phyloP scores from a whole-genome alignment of 2,888 invertebrate genomes.

The Agrochola litura region DNA sequence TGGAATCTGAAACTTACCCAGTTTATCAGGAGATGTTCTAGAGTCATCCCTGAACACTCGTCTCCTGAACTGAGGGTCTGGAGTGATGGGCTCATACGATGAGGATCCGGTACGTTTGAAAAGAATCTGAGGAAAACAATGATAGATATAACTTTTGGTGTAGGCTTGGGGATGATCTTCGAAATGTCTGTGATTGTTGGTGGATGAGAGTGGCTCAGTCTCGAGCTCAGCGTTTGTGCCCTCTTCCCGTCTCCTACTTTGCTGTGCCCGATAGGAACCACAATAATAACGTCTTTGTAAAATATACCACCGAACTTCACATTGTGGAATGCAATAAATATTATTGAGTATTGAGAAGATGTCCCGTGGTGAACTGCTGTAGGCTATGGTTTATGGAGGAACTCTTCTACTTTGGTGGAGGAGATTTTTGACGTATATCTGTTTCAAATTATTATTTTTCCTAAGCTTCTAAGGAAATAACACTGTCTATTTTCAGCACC shows the following conservation, averaged over 20 bases:
- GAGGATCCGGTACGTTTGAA: conserved; percentile 83
- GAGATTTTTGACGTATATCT: not conserved
- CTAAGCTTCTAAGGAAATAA: not conserved
- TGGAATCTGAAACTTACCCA: conserved; percentile 79
- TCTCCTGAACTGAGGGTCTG: conserved; percentile 92
- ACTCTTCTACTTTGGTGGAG: not conserved
- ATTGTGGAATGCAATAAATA: not conserved
- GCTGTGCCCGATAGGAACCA: not conserved
- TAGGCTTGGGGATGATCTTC: not conserved
- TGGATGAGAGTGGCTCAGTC: not conserved
- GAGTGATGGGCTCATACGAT: conserved; percentile 89
- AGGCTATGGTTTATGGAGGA: not conserved
- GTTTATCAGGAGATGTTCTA: conserved; percentile 85
- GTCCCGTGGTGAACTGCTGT: not conserved
- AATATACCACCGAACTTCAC: not conserved
- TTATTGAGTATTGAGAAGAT: not conserved
- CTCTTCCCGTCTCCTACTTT: not conserved
- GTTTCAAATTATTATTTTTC: not conserved
- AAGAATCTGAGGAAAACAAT: conserved; percentile 76
- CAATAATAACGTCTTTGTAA: not conserved
- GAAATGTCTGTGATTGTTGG: not conserved
- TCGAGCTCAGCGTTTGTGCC: not conserved
- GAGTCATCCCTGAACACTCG: conserved; percentile 91
- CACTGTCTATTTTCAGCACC: not conserved
- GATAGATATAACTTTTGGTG: not conserved